These are phyloP conservation scores for Nesidiocoris tenuis DNA, from an alignment of 2,888 invertebrate species.

Conservation along the genomic window DNA sequence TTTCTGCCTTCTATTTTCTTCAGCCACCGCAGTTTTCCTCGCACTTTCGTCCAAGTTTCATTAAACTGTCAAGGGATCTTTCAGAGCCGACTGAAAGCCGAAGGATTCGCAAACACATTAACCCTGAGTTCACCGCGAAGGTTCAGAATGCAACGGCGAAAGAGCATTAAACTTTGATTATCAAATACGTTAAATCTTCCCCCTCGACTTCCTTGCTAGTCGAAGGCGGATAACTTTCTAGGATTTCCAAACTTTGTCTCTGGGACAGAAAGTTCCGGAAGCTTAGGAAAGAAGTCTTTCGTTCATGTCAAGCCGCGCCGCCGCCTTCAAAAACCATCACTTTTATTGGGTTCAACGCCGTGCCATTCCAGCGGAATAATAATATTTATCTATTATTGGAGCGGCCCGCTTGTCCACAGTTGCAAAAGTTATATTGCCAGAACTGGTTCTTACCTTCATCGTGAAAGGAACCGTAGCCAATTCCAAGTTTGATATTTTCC, in stretches of 20 bases:
- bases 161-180: conserved; percentile 38
- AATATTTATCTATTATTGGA: background rate
- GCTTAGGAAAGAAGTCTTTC: background rate
- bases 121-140: conserved; percentile 8
- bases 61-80: conserved; percentile 30
- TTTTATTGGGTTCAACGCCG: conserved; percentile 14
- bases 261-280: background rate
- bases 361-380: conserved; percentile 12
- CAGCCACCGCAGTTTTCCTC: background rate
- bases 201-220: background rate
- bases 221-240: conserved; percentile 21
- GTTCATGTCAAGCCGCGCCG: conserved; percentile 9
- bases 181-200: conserved; percentile 40
- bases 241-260: conserved; percentile 13
- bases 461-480: too few species aligned
- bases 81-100: background rate
- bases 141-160: background rate
- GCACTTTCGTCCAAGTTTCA: conserved; percentile 3
- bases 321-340: conserved; percentile 27
- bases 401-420: background rate
- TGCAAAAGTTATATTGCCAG: too few species aligned
- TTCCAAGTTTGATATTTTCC: too few species aligned
- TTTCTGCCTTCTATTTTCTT: background rate
- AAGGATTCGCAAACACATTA: conserved; percentile 18
- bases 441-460: too few species aligned